These are phyloP conservation scores for Caenorhabditis afra DNA, from an alignment of 2,888 invertebrate species.

Conservation along the genomic window DNA sequence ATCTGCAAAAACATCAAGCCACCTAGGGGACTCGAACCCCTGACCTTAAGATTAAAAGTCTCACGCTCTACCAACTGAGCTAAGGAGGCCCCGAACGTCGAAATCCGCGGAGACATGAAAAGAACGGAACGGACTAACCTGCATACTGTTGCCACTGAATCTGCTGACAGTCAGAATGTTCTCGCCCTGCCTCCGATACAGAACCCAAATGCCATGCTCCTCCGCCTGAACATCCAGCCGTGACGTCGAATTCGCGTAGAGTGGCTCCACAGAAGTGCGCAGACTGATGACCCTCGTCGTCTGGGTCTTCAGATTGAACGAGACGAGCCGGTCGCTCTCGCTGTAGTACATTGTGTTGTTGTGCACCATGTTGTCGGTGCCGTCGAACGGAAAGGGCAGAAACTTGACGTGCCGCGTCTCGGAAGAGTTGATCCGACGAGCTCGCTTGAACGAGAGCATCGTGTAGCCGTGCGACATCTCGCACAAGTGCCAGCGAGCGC, in stretches of 20 bases:
- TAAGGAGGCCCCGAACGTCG: slow-evolving; percentile 64
- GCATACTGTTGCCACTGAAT: slow-evolving; percentile 45
- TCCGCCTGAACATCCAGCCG: slow-evolving; percentile 94
- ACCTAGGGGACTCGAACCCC: slow-evolving; percentile 72
- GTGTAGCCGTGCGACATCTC: slow-evolving; percentile 67
- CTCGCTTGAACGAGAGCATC: slow-evolving; percentile 58
- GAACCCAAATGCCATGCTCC: slow-evolving; percentile 96
- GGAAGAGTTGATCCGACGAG: slow-evolving; percentile 54
- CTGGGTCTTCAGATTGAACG: slow-evolving; percentile 49
- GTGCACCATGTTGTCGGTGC: slow-evolving; percentile 62
- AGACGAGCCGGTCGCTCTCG: slow-evolving; percentile 44
- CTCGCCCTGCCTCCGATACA: slow-evolving; percentile 84
- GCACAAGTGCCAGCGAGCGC: slow-evolving; percentile 62
- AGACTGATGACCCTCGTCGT: slow-evolving; percentile 35
- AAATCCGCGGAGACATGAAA: too few relatives aligned
- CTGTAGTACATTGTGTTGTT: slow-evolving; percentile 60
- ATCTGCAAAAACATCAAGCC: slow-evolving; percentile 63
- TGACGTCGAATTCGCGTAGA: slow-evolving; percentile 68
- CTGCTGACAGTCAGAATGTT: slow-evolving; percentile 60
- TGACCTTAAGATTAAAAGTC: slow-evolving; percentile 75
- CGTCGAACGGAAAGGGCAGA: slow-evolving; percentile 63
- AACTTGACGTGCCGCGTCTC: slow-evolving; percentile 51
- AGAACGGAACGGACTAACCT: too few relatives aligned
- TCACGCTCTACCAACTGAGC: slow-evolving; percentile 77
- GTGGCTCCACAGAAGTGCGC: slow-evolving; percentile 39